Conservation (phyloP, 2,113 vertebrate species). For the Craseonycteris thonglongyai region DNA sequence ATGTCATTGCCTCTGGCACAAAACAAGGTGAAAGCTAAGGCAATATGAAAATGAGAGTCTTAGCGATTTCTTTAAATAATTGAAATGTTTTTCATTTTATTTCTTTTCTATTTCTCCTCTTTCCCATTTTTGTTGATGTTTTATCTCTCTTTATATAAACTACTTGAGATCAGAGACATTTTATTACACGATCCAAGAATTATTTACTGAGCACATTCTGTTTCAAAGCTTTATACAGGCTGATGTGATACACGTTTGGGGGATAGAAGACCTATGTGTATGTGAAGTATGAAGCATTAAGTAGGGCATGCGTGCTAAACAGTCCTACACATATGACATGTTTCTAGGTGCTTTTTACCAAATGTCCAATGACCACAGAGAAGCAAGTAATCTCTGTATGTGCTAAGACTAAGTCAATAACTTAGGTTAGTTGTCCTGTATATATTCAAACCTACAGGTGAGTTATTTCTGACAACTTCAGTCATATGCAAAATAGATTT, state of each 20-base stretch:
- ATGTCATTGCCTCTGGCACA: not conserved
- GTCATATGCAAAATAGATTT: not conserved
- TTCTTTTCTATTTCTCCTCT: not conserved
- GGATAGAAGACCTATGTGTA: not conserved
- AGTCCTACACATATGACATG: rapidly evolving
- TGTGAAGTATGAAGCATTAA: not conserved
- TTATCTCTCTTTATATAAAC: not conserved
- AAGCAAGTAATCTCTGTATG: not conserved
- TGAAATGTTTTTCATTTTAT: not conserved
- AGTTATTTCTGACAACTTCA: not conserved
- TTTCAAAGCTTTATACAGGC: not conserved
- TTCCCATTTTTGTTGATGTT: not conserved
- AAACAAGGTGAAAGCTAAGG: not conserved
- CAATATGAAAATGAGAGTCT: not conserved
- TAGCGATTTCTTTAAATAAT: not conserved
- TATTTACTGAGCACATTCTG: not conserved
- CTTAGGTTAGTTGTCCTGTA: not conserved
- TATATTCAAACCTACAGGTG: not conserved
- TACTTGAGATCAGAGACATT: not conserved
- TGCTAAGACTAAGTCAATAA: not conserved
- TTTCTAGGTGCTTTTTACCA: not conserved
- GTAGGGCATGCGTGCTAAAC: not conserved
- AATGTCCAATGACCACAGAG: not conserved
- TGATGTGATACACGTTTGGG: too few species aligned
- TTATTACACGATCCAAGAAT: not conserved